Evolutionary conservation across 2,797 vertebrate genomes (phyloP).

Genomic region (Chrosomus eos): DNA sequence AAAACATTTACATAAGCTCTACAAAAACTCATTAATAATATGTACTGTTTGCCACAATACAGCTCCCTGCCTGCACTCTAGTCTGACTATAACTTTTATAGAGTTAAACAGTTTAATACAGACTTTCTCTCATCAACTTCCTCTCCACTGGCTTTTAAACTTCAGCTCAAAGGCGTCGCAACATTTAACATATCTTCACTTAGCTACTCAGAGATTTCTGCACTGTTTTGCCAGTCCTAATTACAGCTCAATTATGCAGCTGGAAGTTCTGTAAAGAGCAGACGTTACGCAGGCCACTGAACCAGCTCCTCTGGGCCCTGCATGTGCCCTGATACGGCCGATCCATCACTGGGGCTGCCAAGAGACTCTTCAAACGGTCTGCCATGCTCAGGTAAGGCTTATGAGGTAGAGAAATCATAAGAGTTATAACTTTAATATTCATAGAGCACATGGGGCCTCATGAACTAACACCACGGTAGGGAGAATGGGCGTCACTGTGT

Average conservation of each 20-base stretch:
- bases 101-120: constrained; percentile 20
- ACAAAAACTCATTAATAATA: not conserved
- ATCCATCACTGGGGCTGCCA: constrained; percentile 56
- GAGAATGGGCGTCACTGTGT: not conserved
- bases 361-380: constrained; percentile 39
- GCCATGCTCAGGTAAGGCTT: constrained; percentile 10
- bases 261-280: constrained; percentile 49
- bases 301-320: constrained; percentile 47
- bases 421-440: constrained; percentile 2
- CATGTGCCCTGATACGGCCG: constrained; percentile 44
- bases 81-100: constrained; percentile 13
- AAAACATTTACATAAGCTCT: not conserved
- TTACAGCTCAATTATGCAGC: constrained; percentile 59
- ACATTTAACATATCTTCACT: constrained; percentile 51
- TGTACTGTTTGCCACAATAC: not conserved
- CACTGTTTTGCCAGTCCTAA: constrained; percentile 49
- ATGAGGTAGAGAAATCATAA: constrained; percentile 19
- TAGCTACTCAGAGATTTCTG: constrained; percentile 14
- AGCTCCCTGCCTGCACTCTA: constrained; percentile 4
- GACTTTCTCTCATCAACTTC: constrained; percentile 19
- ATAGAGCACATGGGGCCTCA: not conserved
- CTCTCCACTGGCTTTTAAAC: constrained; percentile 24
- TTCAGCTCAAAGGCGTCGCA: constrained; percentile 32
- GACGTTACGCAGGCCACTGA: constrained; percentile 50
- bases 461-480: not conserved